Conservation (phyloP, 2,113 vertebrate genomes). For the Solea senegalensis region DNA sequence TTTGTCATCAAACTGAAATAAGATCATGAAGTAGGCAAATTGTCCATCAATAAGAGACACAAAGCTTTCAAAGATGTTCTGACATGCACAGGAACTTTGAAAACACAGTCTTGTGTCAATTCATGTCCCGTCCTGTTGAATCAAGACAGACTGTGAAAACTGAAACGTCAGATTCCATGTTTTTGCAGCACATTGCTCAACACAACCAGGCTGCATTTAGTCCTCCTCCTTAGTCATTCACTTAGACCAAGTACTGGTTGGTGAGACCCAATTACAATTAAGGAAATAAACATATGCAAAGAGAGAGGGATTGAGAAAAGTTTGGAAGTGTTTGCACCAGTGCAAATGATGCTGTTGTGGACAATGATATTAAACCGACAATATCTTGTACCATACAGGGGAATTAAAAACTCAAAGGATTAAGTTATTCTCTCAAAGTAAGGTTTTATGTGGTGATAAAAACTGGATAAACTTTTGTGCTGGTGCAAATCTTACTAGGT, state of each 20-base stretch:
- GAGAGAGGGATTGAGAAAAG: constrained; percentile 34
- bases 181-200: constrained; percentile 30
- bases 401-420: constrained; percentile 8
- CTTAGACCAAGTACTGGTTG: constrained; percentile 18
- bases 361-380: constrained; percentile 44
- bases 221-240: constrained; percentile 41
- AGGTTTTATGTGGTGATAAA: constrained; percentile 50
- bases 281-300: constrained; percentile 52
- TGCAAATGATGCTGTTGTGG: constrained; percentile 54
- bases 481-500: constrained; percentile 72
- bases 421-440: constrained; percentile 33
- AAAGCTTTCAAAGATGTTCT: constrained; percentile 48
- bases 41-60: constrained; percentile 34
- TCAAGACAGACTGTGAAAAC: constrained; percentile 18
- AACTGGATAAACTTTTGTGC: constrained; percentile 63
- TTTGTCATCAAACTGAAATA: constrained; percentile 21
- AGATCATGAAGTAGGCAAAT: constrained; percentile 36
- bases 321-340: constrained; percentile 67
- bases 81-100: constrained; percentile 68
- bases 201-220: constrained; percentile 26
- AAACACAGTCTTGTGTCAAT: constrained; percentile 44
- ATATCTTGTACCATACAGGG: constrained; percentile 26
- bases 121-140: constrained; percentile 28
- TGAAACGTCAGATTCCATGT: constrained; percentile 26
- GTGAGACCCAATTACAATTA: constrained; percentile 50